phyloP scores from a whole-genome alignment of 2,888 invertebrate species.

The Sussaba pulchella region DNA sequence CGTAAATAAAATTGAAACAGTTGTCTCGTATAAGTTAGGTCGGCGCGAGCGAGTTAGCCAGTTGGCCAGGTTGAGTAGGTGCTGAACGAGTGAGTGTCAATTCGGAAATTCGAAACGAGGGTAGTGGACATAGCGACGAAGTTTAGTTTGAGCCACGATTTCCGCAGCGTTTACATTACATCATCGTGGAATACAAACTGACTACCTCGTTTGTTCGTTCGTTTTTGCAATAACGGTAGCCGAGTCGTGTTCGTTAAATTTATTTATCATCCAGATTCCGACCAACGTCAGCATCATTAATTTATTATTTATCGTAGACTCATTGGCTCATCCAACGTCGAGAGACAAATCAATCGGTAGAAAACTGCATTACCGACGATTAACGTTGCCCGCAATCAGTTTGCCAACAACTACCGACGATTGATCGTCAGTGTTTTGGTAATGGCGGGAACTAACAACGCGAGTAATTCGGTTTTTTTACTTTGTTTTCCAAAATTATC shows the following conservation, averaged over 20 bases:
- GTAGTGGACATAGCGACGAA: conserved; percentile 41
- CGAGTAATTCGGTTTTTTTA: too few relatives aligned
- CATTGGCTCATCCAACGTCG: conserved; percentile 58
- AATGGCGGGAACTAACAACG: conserved; percentile 12
- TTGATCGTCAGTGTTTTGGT: conserved; percentile 12
- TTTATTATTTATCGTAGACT: conserved; percentile 72
- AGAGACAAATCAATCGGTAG: conserved; percentile 31
- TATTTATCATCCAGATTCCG: conserved; percentile 42
- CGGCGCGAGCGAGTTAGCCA: conserved; percentile 24
- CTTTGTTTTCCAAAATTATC: too few relatives aligned
- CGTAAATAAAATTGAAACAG: conserved; percentile 54
- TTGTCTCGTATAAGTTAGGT: conserved; percentile 31
- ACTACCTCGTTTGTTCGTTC: conserved; percentile 33
- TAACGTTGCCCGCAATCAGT: conserved; percentile 14
- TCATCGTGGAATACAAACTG: conserved; percentile 39
- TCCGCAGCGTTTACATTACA: conserved; percentile 63
- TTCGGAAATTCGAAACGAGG: conserved; percentile 57
- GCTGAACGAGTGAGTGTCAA: conserved; percentile 52
- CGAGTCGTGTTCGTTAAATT: conserved; percentile 19
- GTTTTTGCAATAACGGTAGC: conserved; percentile 47
- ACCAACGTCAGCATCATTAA: conserved; percentile 64
- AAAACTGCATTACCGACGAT: conserved; percentile 48
- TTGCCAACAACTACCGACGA: conserved; percentile 12
- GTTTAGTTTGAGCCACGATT: conserved; percentile 63
- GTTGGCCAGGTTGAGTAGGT: not conserved